Conservation (phyloP, 2,113 vertebrate genomes). For the Neolamprologus sp. region DNA sequence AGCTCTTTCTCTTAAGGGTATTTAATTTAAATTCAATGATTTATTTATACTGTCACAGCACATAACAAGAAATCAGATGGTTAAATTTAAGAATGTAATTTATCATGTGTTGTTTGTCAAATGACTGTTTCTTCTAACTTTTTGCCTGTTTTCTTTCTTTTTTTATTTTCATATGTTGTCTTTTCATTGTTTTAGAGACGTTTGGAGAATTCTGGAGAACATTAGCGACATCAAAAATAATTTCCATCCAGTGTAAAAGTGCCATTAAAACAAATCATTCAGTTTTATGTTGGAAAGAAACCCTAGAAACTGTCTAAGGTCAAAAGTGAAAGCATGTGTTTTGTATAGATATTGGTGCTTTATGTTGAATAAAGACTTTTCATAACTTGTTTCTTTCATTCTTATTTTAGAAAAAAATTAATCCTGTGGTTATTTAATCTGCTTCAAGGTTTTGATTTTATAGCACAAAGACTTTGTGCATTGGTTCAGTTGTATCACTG, state of each 20-base stretch:
- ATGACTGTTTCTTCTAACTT: conserved; percentile 24
- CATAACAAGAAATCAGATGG: conserved; percentile 64
- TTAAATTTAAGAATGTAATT: conserved; percentile 68
- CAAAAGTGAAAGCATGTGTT: conserved; percentile 41
- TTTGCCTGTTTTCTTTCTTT: conserved; percentile 12
- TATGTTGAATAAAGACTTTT: conserved; percentile 63
- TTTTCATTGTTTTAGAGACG: neutral
- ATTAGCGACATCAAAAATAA: neutral
- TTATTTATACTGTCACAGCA: conserved; percentile 76
- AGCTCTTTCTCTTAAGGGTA: conserved; percentile 49
- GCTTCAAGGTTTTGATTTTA: neutral
- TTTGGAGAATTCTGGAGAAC: neutral
- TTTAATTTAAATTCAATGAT: conserved; percentile 73
- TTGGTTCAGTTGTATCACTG: neutral
- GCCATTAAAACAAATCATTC: neutral
- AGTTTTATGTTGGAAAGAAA: neutral
- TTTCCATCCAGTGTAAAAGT: neutral
- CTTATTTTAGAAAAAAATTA: accelerated
- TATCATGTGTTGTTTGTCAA: conserved; percentile 53
- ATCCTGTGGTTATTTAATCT: neutral
- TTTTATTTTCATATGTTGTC: neutral
- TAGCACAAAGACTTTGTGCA: neutral
- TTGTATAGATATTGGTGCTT: conserved; percentile 52
- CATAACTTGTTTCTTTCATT: conserved; percentile 1
- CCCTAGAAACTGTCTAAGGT: neutral